A percentile compares a stretch with the other conserved stretches of the same genome.
These are phyloP conservation scores for Cremastinae sp. DNA, from an alignment of 2,888 invertebrate genomes.

Conservation along the genomic window DNA sequence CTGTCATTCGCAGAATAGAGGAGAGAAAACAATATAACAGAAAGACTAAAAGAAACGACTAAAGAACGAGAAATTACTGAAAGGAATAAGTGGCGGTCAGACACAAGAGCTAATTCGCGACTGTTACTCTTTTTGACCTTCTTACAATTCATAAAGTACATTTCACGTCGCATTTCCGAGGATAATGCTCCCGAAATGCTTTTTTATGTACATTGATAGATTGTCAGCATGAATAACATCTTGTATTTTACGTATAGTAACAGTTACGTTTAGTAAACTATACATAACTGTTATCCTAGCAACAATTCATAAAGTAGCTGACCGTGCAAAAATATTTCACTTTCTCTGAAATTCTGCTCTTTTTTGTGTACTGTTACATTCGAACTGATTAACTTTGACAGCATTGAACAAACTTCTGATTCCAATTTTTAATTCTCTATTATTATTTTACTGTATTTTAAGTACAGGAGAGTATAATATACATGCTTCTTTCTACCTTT, in stretches of 20 bases:
- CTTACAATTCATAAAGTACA: slow-evolving; percentile 74
- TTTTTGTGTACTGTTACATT: slow-evolving; percentile 48
- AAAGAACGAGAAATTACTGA: slow-evolving; percentile 47
- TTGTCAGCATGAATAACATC: slow-evolving; percentile 65
- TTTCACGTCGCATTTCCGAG: slow-evolving; percentile 70
- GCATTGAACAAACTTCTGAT: slow-evolving; percentile 38
- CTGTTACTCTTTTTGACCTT: slow-evolving; percentile 62
- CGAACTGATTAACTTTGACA: slow-evolving; percentile 28
- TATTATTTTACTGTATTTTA: slow-evolving; percentile 36
- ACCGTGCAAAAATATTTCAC: no score
- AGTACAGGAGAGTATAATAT: slow-evolving; percentile 19
- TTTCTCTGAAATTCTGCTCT: slow-evolving; percentile 50
- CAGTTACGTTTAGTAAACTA: no score
- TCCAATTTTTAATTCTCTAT: slow-evolving; percentile 31
- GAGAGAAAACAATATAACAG: slow-evolving; percentile 26
- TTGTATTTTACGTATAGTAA: no score
- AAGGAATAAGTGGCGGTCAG: slow-evolving; percentile 62
- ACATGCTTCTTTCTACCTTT: slow-evolving; percentile 13
- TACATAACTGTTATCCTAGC: slow-evolving; percentile 23
- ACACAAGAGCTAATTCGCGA: slow-evolving; percentile 64
- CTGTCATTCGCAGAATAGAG: slow-evolving; percentile 47
- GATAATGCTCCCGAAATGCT: slow-evolving; percentile 58
- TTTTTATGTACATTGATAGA: slow-evolving; percentile 43
- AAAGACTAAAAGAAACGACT: slow-evolving; percentile 32
- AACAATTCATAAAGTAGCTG: slow-evolving; percentile 12